phyloP scores from a whole-genome alignment of 2,888 invertebrate species.

The Slavum lentiscoides region DNA sequence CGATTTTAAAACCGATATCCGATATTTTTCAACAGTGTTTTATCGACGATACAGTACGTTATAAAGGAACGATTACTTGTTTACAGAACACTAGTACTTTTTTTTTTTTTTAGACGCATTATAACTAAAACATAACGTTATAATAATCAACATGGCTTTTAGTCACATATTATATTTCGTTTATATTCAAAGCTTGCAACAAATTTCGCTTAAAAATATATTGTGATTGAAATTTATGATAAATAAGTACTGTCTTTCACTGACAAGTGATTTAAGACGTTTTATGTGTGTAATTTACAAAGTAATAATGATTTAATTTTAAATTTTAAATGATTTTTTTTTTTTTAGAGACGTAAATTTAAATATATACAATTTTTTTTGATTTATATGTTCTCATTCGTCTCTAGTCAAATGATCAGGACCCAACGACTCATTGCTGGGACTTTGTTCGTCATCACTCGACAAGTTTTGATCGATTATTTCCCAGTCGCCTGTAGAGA shows the following conservation, averaged over 20 bases:
- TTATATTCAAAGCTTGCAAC: background rate
- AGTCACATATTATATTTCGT: background rate
- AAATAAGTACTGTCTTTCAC: background rate
- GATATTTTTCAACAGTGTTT: background rate
- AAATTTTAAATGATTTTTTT: background rate
- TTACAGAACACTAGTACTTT: background rate
- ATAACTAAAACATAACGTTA: background rate
- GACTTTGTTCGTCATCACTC: conserved; percentile 11
- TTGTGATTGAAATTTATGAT: background rate
- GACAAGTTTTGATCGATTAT: background rate
- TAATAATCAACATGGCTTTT: background rate
- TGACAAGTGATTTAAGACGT: background rate
- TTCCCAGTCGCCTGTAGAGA: conserved; percentile 12
- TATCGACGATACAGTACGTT: background rate
- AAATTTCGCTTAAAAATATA: background rate
- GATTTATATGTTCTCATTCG: conserved; percentile 1
- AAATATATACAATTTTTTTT: background rate
- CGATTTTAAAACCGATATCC: no score
- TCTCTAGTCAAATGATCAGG: conserved; percentile 37
- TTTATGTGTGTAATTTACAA: background rate
- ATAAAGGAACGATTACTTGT: background rate
- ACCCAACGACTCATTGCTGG: background rate
- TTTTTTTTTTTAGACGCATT: background rate
- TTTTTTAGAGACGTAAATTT: no score
- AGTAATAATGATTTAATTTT: background rate